phyloP scores from a whole-genome alignment of 2,113 vertebrate species.

The Tragelaphus strepsiceros region DNA sequence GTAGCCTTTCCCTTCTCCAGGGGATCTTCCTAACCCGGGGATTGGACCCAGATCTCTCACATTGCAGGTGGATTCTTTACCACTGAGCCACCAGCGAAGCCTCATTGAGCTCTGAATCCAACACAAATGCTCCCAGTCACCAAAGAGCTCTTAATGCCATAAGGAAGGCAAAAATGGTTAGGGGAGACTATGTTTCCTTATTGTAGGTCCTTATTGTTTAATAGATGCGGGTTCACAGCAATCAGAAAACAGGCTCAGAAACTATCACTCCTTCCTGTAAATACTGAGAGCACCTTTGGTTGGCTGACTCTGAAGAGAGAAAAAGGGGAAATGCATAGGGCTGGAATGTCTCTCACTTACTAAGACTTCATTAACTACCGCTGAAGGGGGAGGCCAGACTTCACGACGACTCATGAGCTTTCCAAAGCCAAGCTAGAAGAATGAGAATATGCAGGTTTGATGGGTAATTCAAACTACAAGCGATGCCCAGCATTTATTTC shows the following conservation, averaged over 20 bases:
- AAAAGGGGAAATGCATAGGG: background rate
- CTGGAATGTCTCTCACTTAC: too few species aligned
- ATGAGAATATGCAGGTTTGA: background rate
- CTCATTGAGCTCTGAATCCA: background rate
- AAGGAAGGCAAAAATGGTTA: background rate
- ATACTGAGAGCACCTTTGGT: background rate
- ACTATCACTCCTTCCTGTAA: background rate
- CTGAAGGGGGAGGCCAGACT: background rate
- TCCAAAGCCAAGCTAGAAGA: background rate
- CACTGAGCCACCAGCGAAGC: background rate
- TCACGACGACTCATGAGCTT: rapidly evolving
- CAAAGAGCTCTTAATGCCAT: background rate
- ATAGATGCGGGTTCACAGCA: background rate
- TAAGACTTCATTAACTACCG: background rate
- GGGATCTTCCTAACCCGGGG: too few species aligned
- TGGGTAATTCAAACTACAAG: background rate
- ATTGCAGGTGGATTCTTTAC: background rate
- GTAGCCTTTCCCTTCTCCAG: too few species aligned
- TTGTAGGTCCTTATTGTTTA: background rate
- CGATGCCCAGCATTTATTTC: background rate
- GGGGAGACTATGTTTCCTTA: background rate
- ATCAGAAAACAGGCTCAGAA: rapidly evolving
- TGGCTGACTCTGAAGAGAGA: background rate
- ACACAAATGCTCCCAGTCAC: background rate
- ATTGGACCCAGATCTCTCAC: background rate